Conservation (phyloP, 2,797 vertebrate species). For the Acrocephalus scirpaceus region DNA sequence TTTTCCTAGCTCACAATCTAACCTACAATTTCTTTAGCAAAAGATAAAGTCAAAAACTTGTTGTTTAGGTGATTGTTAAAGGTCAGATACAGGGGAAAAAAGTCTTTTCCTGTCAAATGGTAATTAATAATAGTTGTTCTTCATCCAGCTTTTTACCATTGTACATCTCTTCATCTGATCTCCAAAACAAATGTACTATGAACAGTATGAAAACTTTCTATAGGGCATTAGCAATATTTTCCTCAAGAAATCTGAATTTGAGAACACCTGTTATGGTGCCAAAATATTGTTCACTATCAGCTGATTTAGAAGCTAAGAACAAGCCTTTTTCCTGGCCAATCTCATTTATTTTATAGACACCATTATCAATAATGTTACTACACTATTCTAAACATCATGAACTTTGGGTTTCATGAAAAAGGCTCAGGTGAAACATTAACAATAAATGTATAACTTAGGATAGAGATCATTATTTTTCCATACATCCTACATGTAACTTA, state of each 20-base stretch:
- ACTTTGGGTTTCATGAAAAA: not conserved
- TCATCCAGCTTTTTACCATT: not conserved
- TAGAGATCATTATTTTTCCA: not conserved
- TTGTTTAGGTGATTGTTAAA: conserved; percentile 9
- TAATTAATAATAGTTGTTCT: not conserved
- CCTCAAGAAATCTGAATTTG: not conserved
- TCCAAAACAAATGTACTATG: not conserved
- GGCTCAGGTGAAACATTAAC: not conserved
- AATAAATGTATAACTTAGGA: not conserved
- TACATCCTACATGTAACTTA: not conserved
- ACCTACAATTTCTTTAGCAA: not conserved
- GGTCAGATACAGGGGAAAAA: conserved; percentile 6
- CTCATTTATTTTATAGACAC: not conserved
- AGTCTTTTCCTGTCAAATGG: not conserved
- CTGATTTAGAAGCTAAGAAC: not conserved
- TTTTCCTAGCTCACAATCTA: not conserved
- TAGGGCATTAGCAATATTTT: not conserved
- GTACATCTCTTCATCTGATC: not conserved
- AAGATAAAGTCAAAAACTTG: conserved; percentile 14
- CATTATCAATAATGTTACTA: not conserved
- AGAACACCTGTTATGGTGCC: not conserved
- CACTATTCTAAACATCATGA: not conserved
- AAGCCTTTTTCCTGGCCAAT: not conserved
- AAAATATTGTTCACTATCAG: not conserved
- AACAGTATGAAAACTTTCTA: not conserved